Percentiles rank a stretch among this genome's conserved stretches.
phyloP scores from a whole-genome alignment of 2,113 vertebrate genomes.

The rat (Rattus norvegicus) region DNA sequence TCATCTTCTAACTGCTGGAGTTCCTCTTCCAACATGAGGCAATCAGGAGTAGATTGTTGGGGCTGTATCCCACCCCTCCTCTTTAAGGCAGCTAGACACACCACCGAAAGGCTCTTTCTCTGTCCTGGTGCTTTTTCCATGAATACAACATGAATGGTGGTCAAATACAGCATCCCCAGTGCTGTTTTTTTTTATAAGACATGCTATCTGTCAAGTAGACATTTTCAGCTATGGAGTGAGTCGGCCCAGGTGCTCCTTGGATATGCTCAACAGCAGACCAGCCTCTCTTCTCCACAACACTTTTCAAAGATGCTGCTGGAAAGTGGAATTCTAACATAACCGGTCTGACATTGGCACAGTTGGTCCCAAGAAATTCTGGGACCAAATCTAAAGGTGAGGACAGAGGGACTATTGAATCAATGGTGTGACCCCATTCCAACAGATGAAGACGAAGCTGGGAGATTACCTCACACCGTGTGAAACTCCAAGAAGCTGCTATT shows the following conservation, averaged over 20 bases:
- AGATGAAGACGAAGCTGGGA: neutral
- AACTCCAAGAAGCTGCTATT: neutral
- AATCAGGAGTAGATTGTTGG: neutral
- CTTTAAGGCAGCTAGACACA: neutral
- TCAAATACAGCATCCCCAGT: conserved; percentile 94
- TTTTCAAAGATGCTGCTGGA: neutral
- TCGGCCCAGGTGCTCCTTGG: neutral
- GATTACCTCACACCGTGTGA: neutral
- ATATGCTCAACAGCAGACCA: neutral
- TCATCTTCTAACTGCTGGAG: neutral
- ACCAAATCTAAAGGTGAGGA: neutral
- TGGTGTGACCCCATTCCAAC: neutral
- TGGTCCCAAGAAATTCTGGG: neutral
- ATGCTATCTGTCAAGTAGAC: conserved; percentile 91
- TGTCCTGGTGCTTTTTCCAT: conserved; percentile 90
- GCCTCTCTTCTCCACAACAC: neutral
- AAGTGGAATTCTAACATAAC: neutral
- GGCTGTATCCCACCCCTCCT: neutral
- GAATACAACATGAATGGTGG: conserved; percentile 95
- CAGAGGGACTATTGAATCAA: neutral
- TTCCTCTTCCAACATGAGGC: neutral
- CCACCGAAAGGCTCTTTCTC: conserved; percentile 92
- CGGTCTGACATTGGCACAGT: neutral
- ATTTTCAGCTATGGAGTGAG: conserved; percentile 88
- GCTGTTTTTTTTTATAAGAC: conserved; percentile 88